Conservation (phyloP, 2,113 vertebrate genomes). For the Lampris incognitus region DNA sequence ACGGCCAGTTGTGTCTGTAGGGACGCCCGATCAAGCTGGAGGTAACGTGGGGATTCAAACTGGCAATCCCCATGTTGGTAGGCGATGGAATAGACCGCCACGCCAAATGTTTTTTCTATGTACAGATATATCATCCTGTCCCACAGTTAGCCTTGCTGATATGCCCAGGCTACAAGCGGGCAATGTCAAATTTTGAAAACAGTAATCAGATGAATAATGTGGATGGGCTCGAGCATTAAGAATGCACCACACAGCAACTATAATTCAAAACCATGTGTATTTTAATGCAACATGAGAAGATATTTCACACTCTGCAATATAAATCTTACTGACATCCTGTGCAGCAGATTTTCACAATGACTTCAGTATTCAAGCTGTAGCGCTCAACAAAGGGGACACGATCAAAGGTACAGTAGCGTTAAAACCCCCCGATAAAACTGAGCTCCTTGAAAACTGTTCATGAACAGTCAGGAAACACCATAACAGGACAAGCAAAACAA, state of each 20-base stretch:
- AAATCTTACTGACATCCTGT: background rate
- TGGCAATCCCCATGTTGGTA: too few relatives aligned
- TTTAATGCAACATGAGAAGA: conserved; percentile 27
- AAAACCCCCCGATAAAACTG: conserved; percentile 28
- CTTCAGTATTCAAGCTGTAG: background rate
- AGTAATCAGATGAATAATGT: background rate
- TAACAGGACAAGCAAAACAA: background rate
- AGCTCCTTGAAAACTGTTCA: background rate
- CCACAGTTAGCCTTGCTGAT: too few relatives aligned
- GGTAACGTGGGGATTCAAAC: too few relatives aligned
- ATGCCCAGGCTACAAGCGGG: too few relatives aligned
- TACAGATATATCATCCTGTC: too few relatives aligned
- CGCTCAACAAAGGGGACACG: background rate
- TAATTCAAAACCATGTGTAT: conserved; percentile 4
- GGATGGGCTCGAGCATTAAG: conserved; percentile 4
- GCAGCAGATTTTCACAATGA: conserved; percentile 12
- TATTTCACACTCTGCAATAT: conserved; percentile 11
- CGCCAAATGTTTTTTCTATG: background rate
- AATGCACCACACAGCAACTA: conserved; percentile 12
- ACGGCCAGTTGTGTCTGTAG: too few relatives aligned
- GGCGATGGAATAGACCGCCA: background rate
- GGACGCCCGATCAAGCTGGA: too few relatives aligned
- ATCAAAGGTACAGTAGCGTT: background rate
- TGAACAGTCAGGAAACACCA: background rate
- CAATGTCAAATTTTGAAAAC: too few relatives aligned